Conservation (phyloP, 2,888 invertebrate species). For the Hanleya hanleyi region DNA sequence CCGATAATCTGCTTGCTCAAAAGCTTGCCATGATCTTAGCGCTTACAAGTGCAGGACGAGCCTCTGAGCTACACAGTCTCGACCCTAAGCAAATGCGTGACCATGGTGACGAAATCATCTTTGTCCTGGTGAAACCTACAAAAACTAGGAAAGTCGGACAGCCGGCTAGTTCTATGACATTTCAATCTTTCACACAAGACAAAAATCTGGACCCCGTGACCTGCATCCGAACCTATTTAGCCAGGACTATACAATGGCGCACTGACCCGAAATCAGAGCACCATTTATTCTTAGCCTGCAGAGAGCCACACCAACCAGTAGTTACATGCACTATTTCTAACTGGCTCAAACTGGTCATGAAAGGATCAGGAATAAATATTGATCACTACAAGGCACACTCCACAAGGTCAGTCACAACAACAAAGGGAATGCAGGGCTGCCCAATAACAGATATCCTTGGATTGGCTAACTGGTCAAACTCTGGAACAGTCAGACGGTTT, state of each 20-base stretch:
- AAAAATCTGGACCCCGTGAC: not conserved
- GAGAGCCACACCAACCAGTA: constrained; percentile 1
- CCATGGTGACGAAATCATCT: not conserved
- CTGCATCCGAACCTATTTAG: not conserved
- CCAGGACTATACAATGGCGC: not conserved
- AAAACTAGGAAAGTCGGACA: constrained; percentile 11
- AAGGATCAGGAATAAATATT: not conserved
- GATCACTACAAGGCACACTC: not conserved
- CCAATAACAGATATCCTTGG: not conserved
- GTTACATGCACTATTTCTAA: constrained; percentile 7
- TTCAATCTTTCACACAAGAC: not conserved
- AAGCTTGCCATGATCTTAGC: constrained; percentile 19
- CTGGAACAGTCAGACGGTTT: not conserved
- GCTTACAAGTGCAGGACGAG: constrained; percentile 18
- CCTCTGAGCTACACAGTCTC: constrained; percentile 16
- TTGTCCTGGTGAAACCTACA: not conserved
- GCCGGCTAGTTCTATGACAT: not conserved
- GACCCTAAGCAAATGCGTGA: not conserved
- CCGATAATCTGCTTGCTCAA: not conserved
- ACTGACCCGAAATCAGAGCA: too few species aligned
- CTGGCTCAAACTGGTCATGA: constrained; percentile 2
- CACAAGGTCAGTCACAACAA: not conserved
- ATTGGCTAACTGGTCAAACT: not conserved
- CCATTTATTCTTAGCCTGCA: not conserved
- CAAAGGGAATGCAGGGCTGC: constrained; percentile 3